A percentile compares a stretch with the other conserved stretches of the same genome.
These are phyloP conservation scores for Melanargia galathea DNA, from an alignment of 2,888 invertebrate species.

Conservation along the genomic window DNA sequence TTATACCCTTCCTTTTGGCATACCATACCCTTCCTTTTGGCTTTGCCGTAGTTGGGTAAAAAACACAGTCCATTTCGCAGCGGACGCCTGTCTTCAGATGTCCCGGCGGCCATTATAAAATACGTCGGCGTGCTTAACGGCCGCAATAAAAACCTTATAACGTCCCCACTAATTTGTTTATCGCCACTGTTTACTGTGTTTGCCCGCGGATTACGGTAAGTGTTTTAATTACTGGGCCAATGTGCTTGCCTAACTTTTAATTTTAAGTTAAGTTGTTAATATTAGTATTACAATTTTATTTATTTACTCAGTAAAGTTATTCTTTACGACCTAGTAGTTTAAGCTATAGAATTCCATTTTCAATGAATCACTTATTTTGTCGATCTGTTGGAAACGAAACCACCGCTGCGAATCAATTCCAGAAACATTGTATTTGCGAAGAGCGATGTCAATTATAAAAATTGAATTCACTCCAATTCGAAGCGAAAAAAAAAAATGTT, in stretches of 20 bases:
- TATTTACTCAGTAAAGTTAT: no score
- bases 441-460: slow-evolving; percentile 1
- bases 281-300: slow-evolving; percentile 13
- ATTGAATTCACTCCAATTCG: slow-evolving; percentile 6
- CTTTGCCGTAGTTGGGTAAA: background rate
- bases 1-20: background rate
- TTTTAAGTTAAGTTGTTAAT: no score
- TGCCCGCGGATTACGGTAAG: slow-evolving; percentile 19
- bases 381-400: background rate
- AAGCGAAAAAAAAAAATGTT: background rate
- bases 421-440: background rate
- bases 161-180: slow-evolving; percentile 43
- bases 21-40: background rate
- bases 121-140: slow-evolving; percentile 24
- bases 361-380: background rate
- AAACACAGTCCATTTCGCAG: background rate
- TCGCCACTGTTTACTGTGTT: slow-evolving; percentile 22
- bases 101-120: slow-evolving; percentile 22
- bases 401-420: background rate
- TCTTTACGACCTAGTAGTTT: no score
- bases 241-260: no score
- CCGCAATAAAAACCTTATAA: slow-evolving; percentile 37
- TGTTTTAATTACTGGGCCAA: slow-evolving; percentile 20
- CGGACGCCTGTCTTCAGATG: background rate
- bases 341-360: no score